phyloP scores from a whole-genome alignment of 2,113 vertebrate species.

The Corythornis cristatus region DNA sequence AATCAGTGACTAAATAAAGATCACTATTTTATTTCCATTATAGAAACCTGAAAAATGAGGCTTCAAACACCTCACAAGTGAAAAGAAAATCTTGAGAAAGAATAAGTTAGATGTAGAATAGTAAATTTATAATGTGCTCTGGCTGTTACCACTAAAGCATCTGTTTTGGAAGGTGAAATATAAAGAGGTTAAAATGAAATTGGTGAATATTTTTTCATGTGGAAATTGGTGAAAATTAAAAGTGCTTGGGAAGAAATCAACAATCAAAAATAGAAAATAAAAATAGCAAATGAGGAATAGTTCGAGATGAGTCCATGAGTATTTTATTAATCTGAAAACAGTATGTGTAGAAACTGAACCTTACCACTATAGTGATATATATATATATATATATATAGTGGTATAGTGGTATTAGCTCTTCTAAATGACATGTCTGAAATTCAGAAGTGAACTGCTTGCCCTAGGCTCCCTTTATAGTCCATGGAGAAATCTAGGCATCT shows the following conservation, averaged over 20 bases:
- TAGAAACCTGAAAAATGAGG: not conserved
- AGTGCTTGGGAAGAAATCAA: not conserved
- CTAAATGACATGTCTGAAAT: conserved; percentile 35
- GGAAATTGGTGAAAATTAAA: not conserved
- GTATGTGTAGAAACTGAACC: conserved; percentile 9
- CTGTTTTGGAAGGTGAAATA: not conserved
- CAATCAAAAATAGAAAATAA: not conserved
- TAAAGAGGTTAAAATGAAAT: not conserved
- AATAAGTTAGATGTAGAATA: not conserved
- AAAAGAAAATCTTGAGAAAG: conserved; percentile 13
- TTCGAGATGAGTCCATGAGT: not conserved
- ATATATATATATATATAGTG: no score
- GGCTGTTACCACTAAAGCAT: not conserved
- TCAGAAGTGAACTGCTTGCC: conserved; percentile 41
- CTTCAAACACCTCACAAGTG: not conserved
- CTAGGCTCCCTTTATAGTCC: conserved; percentile 36
- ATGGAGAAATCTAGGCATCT: conserved; percentile 33
- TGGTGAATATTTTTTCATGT: not conserved
- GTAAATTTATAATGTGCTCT: not conserved
- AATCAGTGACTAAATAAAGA: not conserved
- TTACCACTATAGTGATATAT: not conserved
- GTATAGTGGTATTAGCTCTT: not conserved
- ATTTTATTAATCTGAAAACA: conserved; percentile 4
- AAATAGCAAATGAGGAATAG: not conserved
- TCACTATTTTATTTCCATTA: not conserved